phyloP scores from a whole-genome alignment of 2,888 invertebrate genomes.

The Diabrotica balteata region DNA sequence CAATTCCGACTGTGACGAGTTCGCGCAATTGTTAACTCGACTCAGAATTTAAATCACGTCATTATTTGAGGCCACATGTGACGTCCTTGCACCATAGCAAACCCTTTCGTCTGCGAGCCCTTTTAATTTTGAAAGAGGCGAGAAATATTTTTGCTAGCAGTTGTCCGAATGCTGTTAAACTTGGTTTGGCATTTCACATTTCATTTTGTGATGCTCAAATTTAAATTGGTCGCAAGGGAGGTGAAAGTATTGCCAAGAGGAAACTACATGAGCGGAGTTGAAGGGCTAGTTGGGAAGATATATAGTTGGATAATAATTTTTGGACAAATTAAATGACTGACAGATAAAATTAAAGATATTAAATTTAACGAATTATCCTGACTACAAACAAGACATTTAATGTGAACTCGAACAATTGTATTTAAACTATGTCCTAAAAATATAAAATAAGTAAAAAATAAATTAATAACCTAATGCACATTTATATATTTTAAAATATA shows the following conservation, averaged over 20 bases:
- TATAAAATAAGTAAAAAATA: too few species aligned
- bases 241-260: background rate
- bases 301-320: too few species aligned
- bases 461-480: too few species aligned
- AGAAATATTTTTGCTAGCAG: conserved; percentile 7
- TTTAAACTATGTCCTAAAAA: too few species aligned
- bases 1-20: conserved; percentile 10
- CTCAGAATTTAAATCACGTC: conserved; percentile 19
- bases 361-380: too few species aligned
- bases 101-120: conserved; percentile 7
- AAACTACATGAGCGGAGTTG: background rate
- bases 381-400: too few species aligned
- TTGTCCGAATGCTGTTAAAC: conserved; percentile 9
- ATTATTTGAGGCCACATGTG: conserved; percentile 17
- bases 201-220: conserved; percentile 10
- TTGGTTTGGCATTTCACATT: conserved; percentile 16
- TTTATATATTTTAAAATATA: too few species aligned
- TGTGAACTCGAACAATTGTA: too few species aligned
- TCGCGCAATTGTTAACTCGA: conserved; percentile 13
- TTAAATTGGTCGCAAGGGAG: conserved; percentile 17
- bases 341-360: too few species aligned
- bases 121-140: conserved; percentile 18
- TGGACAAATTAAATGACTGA: too few species aligned
- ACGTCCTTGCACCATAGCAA: background rate
- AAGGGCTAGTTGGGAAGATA: background rate